Conservation (phyloP, 2,888 invertebrate species). For the Margaritifera margaritifera region DNA sequence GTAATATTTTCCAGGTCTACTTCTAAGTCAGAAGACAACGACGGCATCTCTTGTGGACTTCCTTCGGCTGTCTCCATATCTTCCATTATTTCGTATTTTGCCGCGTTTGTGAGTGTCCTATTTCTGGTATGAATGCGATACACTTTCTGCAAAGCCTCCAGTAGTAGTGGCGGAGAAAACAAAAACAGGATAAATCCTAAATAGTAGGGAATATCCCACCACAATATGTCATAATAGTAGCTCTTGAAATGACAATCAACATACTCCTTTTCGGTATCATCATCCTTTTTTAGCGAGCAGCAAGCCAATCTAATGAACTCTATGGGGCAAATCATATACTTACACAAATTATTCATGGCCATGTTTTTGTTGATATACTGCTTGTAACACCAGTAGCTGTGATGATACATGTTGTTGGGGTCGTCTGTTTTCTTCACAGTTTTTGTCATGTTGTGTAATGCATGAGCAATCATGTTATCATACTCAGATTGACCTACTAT, state of each 20-base stretch:
- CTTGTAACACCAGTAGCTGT: too few species aligned
- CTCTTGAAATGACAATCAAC: conserved; percentile 2
- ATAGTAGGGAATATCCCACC: conserved; percentile 13
- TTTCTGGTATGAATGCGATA: not conserved
- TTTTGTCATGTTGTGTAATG: conserved; percentile 2
- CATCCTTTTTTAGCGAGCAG: too few species aligned
- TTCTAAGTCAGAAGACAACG: not conserved
- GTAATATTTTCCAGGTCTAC: not conserved
- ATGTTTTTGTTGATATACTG: too few species aligned
- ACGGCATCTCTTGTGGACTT: too few species aligned
- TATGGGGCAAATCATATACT: too few species aligned
- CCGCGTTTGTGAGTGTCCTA: conserved; percentile 1
- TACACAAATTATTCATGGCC: too few species aligned
- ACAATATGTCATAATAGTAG: not conserved
- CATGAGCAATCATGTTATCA: conserved; percentile 1
- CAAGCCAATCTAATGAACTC: too few species aligned
- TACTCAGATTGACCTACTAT: too few species aligned
- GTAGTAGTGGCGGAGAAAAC: conserved; percentile 6
- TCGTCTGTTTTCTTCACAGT: not conserved
- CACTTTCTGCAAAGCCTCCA: conserved; percentile 3
- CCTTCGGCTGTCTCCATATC: not conserved
- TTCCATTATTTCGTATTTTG: not conserved
- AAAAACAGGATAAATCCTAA: conserved; percentile 9
- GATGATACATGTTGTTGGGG: not conserved
- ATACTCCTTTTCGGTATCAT: not conserved